Evolutionary conservation across 1,140 invertebrate species (phyloP), one percentile per base, ranked within the genome.

Genomic region (Geopemphigus sp.): DNA sequence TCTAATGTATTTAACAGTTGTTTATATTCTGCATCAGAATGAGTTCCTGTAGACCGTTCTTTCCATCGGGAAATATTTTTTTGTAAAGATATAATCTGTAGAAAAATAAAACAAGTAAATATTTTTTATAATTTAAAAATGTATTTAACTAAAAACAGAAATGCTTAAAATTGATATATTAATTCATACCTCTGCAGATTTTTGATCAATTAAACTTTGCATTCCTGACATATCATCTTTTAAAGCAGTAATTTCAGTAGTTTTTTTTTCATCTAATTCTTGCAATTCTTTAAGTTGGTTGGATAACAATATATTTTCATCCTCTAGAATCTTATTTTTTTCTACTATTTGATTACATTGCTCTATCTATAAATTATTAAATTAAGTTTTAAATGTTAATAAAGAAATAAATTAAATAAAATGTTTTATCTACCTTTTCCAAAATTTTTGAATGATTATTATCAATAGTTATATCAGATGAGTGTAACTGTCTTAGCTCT

Each of bases 131-230:
- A 39, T 39, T 39, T 39, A 4, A 4, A 39, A 39, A 39, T 4
- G 32, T 39, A 4, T 39, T 39, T 39, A 39, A 39, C 32, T 39
- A 4, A 39, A 39, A 39, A 39, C 3, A 39, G 8, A 39, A 39
- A 39, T 39, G 32, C 8, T 39, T 39, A 39, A 39, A 39, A 39
- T 39, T 14, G 12, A 50, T n/a, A n/a, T 64, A 39, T 39, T 12
- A 45, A 12, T 11, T 26, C 1, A 45, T 47, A 61, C 74, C 39
- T 78, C 74, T 11, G 74, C 57, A 50, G 57, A 11, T 63, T 78
- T 78, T 61, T 78, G 74, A 78, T 78, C 74, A 50, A 78, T 78
- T 50, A 63, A 61, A 78, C 24, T 63, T 61, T 78, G 74, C 74
- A 78, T 78, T 78, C 74, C 74, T 17, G 24, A 61, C 39, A 78